phyloP scores from a whole-genome alignment of 2,113 vertebrate genomes.

The Epinephelus fuscoguttatus region DNA sequence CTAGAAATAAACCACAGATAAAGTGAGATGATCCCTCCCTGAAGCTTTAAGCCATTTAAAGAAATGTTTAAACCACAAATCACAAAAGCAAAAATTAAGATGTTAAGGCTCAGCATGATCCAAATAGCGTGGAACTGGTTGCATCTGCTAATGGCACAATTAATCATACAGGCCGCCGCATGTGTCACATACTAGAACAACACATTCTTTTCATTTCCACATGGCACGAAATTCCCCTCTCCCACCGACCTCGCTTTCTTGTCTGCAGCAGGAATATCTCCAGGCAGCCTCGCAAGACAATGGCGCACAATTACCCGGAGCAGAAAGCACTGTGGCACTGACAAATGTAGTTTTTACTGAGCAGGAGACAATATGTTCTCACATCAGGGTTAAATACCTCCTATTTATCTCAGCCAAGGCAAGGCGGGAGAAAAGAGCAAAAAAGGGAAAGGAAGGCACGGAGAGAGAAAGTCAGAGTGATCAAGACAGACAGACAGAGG shows the following conservation, averaged over 20 bases:
- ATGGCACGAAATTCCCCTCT: constrained; percentile 61
- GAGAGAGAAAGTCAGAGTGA: constrained; percentile 59
- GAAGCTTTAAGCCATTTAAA: constrained; percentile 1
- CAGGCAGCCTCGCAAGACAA: constrained; percentile 80
- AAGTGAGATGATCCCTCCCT: not conserved
- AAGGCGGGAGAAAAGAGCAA: constrained; percentile 44
- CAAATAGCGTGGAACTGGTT: constrained; percentile 49
- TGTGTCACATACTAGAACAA: constrained; percentile 68
- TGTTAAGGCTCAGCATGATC: constrained; percentile 31
- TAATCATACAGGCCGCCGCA: constrained; percentile 69
- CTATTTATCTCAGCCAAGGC: constrained; percentile 81
- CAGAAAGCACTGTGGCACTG: constrained; percentile 80
- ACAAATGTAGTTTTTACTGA: constrained; percentile 84
- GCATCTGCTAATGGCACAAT: constrained; percentile 71
- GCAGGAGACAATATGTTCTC: constrained; percentile 79
- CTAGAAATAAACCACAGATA: not conserved
- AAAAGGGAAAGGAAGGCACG: constrained; percentile 26
- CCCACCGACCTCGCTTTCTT: constrained; percentile 58
- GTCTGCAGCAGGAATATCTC: constrained; percentile 73
- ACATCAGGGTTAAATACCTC: constrained; percentile 80
- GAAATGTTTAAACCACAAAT: constrained; percentile 30
- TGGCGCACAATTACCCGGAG: constrained; percentile 78
- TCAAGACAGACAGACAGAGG: constrained; percentile 57
- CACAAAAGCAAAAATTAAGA: constrained; percentile 38
- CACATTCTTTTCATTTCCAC: constrained; percentile 74